Percentiles rank a stretch among this genome's conserved stretches.
Evolutionary conservation across 2,888 invertebrate genomes (phyloP).

Genomic region (Ornithoptera alexandrae): DNA sequence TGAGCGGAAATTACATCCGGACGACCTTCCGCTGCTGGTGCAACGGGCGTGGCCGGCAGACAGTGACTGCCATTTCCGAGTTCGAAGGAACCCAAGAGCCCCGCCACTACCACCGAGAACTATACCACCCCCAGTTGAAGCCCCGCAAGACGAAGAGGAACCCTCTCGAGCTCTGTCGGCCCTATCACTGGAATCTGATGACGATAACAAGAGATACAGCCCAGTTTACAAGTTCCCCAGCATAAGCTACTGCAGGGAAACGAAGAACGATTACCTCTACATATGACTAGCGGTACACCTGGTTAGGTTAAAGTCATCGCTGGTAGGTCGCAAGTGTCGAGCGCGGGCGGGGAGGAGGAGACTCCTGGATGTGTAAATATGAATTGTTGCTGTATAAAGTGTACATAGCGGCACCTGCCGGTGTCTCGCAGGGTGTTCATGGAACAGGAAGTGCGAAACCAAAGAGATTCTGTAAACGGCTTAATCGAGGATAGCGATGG

Average conservation of each 20-base stretch:
- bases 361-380: slow-evolving; percentile 61
- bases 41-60: slow-evolving; percentile 87
- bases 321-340: slow-evolving; percentile 42
- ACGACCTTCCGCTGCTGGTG: slow-evolving; percentile 90
- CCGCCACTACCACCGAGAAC: slow-evolving; percentile 86
- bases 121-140: slow-evolving; percentile 50
- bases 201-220: slow-evolving; percentile 66
- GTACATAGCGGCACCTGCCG: slow-evolving; percentile 51
- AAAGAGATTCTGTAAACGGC: slow-evolving; percentile 53
- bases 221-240: slow-evolving; percentile 76
- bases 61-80: slow-evolving; percentile 88
- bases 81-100: slow-evolving; percentile 90
- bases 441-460: slow-evolving; percentile 57
- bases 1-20: slow-evolving; percentile 92
- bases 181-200: slow-evolving; percentile 67
- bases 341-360: slow-evolving; percentile 50
- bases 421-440: slow-evolving; percentile 36
- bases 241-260: slow-evolving; percentile 69
- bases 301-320: slow-evolving; percentile 42
- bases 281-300: slow-evolving; percentile 63
- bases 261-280: slow-evolving; percentile 73
- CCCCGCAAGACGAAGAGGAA: slow-evolving; percentile 59
- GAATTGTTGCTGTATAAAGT: slow-evolving; percentile 53
- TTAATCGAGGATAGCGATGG: slow-evolving; percentile 2
- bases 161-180: slow-evolving; percentile 67